Evolutionary conservation across 2,797 vertebrate species (phyloP).

Genomic region (Jordanella pulchra): DNA sequence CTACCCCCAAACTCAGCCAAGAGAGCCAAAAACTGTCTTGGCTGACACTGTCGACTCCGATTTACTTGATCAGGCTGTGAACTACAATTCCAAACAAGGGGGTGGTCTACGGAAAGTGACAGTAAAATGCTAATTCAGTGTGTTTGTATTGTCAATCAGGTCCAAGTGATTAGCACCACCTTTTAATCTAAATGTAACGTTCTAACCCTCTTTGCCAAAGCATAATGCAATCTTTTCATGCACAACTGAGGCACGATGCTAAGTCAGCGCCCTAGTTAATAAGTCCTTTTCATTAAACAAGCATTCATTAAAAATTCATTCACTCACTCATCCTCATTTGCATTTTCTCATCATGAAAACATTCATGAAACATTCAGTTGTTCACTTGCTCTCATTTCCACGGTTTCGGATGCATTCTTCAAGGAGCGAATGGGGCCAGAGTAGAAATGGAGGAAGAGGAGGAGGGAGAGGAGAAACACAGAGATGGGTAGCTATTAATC

Average conservation of each 20-base stretch:
- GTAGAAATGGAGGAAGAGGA: slow-evolving; percentile 22
- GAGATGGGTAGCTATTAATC: slow-evolving; percentile 56
- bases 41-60: slow-evolving; percentile 23
- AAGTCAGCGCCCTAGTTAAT: slow-evolving; percentile 77
- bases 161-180: slow-evolving; percentile 58
- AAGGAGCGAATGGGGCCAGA: slow-evolving; percentile 52
- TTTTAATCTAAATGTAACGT: slow-evolving; percentile 66
- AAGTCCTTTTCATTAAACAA: slow-evolving; percentile 83
- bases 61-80: slow-evolving; percentile 45
- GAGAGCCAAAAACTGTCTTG: slow-evolving; percentile 25
- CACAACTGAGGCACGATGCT: slow-evolving; percentile 50
- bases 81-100: slow-evolving; percentile 52
- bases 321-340: slow-evolving; percentile 77
- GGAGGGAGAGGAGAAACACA: slow-evolving; percentile 15
- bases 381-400: slow-evolving; percentile 76
- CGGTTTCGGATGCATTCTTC: slow-evolving; percentile 58
- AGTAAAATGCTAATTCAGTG: slow-evolving; percentile 51
- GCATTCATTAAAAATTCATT: slow-evolving; percentile 81
- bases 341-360: slow-evolving; percentile 77
- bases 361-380: slow-evolving; percentile 79
- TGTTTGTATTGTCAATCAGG: slow-evolving; percentile 61
- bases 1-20: slow-evolving; percentile 26
- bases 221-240: slow-evolving; percentile 61
- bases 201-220: slow-evolving; percentile 58
- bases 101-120: slow-evolving; percentile 24